Evolutionary conservation across 2,113 vertebrate genomes (phyloP).

Genomic region (Catharus minimus): DNA sequence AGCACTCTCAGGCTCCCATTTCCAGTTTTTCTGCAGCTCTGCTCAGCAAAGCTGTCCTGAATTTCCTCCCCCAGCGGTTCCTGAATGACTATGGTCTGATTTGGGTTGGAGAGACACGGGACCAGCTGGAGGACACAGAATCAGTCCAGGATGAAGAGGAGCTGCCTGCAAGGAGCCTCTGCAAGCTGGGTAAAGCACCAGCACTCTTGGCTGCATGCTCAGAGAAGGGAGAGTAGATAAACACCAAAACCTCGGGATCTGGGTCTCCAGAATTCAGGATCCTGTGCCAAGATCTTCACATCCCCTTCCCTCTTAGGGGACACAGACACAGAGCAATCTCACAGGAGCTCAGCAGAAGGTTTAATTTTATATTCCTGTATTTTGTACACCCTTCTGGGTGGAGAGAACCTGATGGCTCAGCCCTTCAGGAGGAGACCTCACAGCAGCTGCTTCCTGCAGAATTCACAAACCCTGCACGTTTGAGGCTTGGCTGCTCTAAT

Average conservation of each 20-base stretch:
- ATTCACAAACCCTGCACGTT: neutral
- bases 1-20: neutral
- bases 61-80: slow-evolving; percentile 75
- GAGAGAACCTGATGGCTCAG: neutral
- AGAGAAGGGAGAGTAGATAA: neutral
- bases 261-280: neutral
- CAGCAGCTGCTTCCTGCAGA: slow-evolving; percentile 14
- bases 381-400: neutral
- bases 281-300: neutral
- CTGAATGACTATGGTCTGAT: slow-evolving; percentile 88
- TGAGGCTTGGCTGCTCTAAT: neutral
- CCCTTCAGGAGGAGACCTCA: neutral
- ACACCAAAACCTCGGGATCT: neutral
- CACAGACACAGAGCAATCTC: neutral
- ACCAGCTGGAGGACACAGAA: neutral
- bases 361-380: neutral
- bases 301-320: neutral
- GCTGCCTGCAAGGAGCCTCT: slow-evolving; percentile 43
- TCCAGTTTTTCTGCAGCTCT: neutral
- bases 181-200: slow-evolving; percentile 70
- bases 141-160: neutral
- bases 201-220: neutral
- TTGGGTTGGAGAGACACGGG: slow-evolving; percentile 82
- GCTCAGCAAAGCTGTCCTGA: neutral
- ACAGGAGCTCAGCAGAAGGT: neutral